A percentile compares a stretch with the other conserved stretches of the same genome.
These are phyloP conservation scores for Pitangus sulphuratus DNA, from an alignment of 2,797 vertebrate genomes.

Conservation along the genomic window DNA sequence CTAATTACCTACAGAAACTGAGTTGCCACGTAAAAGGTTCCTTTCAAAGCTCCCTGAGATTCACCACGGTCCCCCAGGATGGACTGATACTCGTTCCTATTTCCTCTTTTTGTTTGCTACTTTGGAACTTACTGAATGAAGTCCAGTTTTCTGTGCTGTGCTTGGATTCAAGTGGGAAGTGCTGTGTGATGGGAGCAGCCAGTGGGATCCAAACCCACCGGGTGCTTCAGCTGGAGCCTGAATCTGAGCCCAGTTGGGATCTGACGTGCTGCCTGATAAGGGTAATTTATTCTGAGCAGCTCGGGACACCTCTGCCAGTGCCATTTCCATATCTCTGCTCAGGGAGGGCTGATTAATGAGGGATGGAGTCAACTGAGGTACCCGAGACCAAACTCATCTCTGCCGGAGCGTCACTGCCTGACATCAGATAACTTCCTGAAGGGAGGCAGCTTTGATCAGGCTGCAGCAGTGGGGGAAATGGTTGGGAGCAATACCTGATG, in stretches of 20 bases:
- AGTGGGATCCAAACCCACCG: background rate
- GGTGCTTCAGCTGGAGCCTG: background rate
- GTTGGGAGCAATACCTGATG: background rate
- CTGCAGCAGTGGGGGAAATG: slow-evolving; percentile 7
- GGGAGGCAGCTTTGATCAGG: slow-evolving; percentile 35
- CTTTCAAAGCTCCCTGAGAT: background rate
- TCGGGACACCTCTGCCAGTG: background rate
- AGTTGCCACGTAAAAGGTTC: background rate
- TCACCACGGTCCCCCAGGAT: background rate
- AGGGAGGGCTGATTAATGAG: background rate
- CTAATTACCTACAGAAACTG: slow-evolving; percentile 39
- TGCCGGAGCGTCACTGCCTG: background rate
- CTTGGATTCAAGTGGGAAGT: background rate
- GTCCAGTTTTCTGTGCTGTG: background rate
- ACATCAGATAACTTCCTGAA: slow-evolving; percentile 6
- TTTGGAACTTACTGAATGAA: background rate
- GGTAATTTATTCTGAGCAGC: slow-evolving; percentile 4
- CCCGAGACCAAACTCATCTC: background rate
- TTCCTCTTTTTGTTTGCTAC: background rate
- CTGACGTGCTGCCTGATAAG: background rate
- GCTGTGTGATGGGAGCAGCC: background rate
- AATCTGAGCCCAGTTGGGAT: background rate
- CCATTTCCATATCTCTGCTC: slow-evolving; percentile 47
- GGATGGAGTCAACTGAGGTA: slow-evolving; percentile 32
- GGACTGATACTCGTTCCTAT: background rate